These are phyloP conservation scores for Solea solea DNA, from an alignment of 2,113 vertebrate species.

Conservation along the genomic window DNA sequence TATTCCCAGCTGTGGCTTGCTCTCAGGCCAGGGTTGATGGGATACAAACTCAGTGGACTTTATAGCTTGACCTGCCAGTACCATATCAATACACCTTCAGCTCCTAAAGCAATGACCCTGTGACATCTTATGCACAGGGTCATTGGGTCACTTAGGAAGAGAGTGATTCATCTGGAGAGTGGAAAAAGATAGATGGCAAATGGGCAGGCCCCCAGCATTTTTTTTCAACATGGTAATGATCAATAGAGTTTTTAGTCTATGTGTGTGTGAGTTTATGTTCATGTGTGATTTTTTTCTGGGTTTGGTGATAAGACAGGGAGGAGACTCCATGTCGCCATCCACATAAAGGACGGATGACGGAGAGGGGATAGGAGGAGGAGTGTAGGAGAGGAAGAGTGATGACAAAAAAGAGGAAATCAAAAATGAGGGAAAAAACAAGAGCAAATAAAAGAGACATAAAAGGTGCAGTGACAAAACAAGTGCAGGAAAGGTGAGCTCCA, in stretches of 20 bases:
- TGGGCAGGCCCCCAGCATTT: slow-evolving; percentile 19
- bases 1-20: slow-evolving; percentile 8
- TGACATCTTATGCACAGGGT: slow-evolving; percentile 39
- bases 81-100: slow-evolving; percentile 14
- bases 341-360: not conserved
- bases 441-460: not conserved
- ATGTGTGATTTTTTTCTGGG: slow-evolving; percentile 21
- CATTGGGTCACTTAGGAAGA: too few species aligned
- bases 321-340: slow-evolving; percentile 28
- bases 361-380: not conserved
- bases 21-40: slow-evolving; percentile 25
- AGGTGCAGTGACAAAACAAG: slow-evolving; percentile 7
- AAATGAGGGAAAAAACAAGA: slow-evolving; percentile 17
- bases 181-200: slow-evolving; percentile 36
- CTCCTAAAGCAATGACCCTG: slow-evolving; percentile 10
- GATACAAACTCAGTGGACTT: slow-evolving; percentile 22
- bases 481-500: slow-evolving; percentile 19
- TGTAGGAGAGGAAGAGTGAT: slow-evolving; percentile 1
- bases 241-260: slow-evolving; percentile 52
- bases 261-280: slow-evolving; percentile 2
- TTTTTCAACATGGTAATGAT: slow-evolving; percentile 68
- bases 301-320: slow-evolving; percentile 55
- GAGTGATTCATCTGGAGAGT: too few species aligned
- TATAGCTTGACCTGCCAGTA: slow-evolving; percentile 26
- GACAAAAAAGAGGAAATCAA: slow-evolving; percentile 2